Evolutionary conservation across 2,888 invertebrate species (phyloP), one percentile per base, ranked within the genome.

Genomic region (Diaperis boleti): DNA sequence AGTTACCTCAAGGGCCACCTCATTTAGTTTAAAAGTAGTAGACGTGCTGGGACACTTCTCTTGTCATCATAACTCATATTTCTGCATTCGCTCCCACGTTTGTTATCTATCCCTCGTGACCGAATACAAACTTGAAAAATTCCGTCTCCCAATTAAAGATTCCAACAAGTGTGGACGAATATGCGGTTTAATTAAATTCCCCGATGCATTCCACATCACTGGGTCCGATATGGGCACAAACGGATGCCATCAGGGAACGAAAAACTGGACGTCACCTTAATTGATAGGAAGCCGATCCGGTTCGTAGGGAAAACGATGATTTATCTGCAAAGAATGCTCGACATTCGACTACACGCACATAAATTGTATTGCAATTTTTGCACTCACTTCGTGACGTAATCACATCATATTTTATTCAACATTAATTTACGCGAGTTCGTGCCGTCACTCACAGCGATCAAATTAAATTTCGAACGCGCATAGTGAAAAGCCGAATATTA

Each of bases 111-210:
- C n/a, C n/a, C n/a, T n/a, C n/a, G n/a, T n/a, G n/a, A 41, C 8
- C 41, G 39, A 15, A n/a, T 8, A 2, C 4, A 17, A 39, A 15
- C n/a, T 10, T 13, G 44, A 44, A 44, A 44, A 44, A 29, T 49
- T 35, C 20, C n/a, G n/a, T n/a, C 8, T 7, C 47, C 31, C 15
- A 31, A 47, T 47, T 47, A 42, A 18, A 22, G 13, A 49, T 49
- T 49, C 49, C 49, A 35, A 49, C 49, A 49, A 49, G 49, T 49
- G 49, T 49, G 33, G 35, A 15, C 33, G 35, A 33, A 49, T 49
- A 49, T 49, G 49, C 35, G 49, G 35, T 49, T 49, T 49, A 49
- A 49, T 49, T 49, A 49, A 49, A 49, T 49, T 49, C 49, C 33
- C 35, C 7, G 18, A 18, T 49, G 35, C n/a, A n/a, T 49, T 35